phyloP scores from a whole-genome alignment of 2,113 vertebrate species.

The Helogale parvula region DNA sequence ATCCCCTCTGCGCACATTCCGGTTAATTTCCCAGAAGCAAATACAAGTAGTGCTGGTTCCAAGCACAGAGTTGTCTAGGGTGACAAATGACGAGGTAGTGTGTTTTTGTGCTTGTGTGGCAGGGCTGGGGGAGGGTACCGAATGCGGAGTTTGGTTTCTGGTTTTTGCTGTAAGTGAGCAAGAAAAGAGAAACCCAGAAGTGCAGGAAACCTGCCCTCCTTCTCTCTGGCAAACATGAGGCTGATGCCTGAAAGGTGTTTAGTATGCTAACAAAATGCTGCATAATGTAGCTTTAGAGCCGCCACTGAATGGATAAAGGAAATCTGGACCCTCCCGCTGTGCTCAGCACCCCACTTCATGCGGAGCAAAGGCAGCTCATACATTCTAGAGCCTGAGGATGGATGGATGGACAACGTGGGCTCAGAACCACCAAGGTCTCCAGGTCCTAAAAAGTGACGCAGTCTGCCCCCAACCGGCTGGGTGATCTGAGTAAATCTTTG shows the following conservation, averaged over 20 bases:
- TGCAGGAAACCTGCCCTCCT: neutral
- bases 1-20: constrained; percentile 49
- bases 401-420: no score
- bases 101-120: neutral
- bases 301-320: neutral
- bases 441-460: neutral
- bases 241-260: constrained; percentile 20
- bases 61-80: constrained; percentile 43
- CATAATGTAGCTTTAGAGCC: neutral
- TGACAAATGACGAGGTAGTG: constrained; percentile 50
- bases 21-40: constrained; percentile 72
- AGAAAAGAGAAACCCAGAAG: neutral
- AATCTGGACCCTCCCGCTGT: constrained; percentile 3
- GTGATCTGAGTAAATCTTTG: neutral
- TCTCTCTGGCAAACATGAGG: neutral
- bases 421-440: neutral
- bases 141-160: neutral
- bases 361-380: neutral
- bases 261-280: constrained; percentile 13
- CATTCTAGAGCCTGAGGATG: neutral
- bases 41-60: neutral
- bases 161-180: neutral
- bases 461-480: neutral
- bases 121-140: neutral
- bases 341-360: neutral